These are phyloP conservation scores for Microcebus ravelobensis DNA, from an alignment of 2,113 vertebrate species.

Conservation along the genomic window DNA sequence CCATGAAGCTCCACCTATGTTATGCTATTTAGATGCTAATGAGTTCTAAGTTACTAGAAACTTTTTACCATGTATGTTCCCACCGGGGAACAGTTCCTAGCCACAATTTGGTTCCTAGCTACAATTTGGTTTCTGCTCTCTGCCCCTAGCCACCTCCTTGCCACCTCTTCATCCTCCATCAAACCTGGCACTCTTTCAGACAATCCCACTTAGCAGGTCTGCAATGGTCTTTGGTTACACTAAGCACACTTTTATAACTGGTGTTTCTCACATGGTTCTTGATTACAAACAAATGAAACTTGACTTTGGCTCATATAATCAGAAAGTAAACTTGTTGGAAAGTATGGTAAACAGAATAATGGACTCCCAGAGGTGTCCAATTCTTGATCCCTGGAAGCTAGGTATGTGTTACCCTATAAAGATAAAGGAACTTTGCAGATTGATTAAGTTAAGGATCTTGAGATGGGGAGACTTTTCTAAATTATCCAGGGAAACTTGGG, in stretches of 20 bases:
- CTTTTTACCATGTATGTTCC: too few relatives aligned
- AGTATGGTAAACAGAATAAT: background rate
- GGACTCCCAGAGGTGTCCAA: rapidly evolving
- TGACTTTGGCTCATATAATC: background rate
- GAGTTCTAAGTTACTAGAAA: too few relatives aligned
- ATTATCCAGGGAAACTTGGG: rapidly evolving
- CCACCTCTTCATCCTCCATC: too few relatives aligned
- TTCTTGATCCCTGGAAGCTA: background rate
- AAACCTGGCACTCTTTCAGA: background rate
- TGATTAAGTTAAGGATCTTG: background rate
- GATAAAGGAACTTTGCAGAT: background rate
- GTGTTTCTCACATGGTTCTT: background rate
- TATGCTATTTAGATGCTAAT: too few relatives aligned
- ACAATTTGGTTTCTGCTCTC: too few relatives aligned
- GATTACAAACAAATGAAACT: background rate
- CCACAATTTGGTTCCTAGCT: too few relatives aligned
- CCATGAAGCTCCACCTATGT: too few relatives aligned
- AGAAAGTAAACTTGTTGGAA: background rate
- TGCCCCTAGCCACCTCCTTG: too few relatives aligned
- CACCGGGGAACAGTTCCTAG: too few relatives aligned
- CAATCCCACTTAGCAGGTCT: background rate
- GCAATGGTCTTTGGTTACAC: rapidly evolving
- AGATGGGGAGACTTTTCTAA: background rate
- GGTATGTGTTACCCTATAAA: background rate
- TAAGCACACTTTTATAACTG: background rate